phyloP scores from a whole-genome alignment of 2,797 vertebrate genomes.

The Alosa sapidissima region DNA sequence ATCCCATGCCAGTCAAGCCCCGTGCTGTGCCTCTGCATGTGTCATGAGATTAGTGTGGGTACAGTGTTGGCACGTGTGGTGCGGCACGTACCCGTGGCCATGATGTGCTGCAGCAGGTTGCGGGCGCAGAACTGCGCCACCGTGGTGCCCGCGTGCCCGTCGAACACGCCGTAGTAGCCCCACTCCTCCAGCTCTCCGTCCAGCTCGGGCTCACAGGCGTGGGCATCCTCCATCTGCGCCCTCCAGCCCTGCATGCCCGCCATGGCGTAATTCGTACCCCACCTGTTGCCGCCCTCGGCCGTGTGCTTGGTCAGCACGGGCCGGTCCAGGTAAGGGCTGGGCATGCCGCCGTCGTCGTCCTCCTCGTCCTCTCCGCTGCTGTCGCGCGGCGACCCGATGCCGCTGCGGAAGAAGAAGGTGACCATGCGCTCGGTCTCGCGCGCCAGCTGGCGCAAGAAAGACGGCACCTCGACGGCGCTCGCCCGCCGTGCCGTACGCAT shows the following conservation, averaged over 20 bases:
- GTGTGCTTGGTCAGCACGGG: constrained; percentile 73
- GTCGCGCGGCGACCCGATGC: constrained; percentile 7
- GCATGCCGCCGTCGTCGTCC: constrained; percentile 51
- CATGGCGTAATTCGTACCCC: constrained; percentile 69
- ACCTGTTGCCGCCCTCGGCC: constrained; percentile 64
- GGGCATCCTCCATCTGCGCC: constrained; percentile 81
- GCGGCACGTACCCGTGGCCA: constrained; percentile 69
- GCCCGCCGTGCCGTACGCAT: constrained; percentile 74
- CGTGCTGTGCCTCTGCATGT: neutral
- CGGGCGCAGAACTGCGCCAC: constrained; percentile 78
- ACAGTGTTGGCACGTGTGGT: neutral
- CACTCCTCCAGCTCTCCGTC: constrained; percentile 67
- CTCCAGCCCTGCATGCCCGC: constrained; percentile 83
- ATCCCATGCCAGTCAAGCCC: neutral
- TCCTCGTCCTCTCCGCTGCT: constrained; percentile 52
- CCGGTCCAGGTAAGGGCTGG: constrained; percentile 69
- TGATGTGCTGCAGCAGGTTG: constrained; percentile 75
- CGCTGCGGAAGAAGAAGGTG: constrained; percentile 74
- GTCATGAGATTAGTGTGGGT: neutral
- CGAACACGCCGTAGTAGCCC: constrained; percentile 80
- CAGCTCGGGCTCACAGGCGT: constrained; percentile 71
- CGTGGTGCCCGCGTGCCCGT: constrained; percentile 77
- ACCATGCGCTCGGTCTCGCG: constrained; percentile 80
- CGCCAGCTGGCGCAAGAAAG: constrained; percentile 73
- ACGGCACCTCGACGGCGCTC: constrained; percentile 75